phyloP scores from a whole-genome alignment of 2,113 vertebrate genomes.

The Hemichromis elongatus region DNA sequence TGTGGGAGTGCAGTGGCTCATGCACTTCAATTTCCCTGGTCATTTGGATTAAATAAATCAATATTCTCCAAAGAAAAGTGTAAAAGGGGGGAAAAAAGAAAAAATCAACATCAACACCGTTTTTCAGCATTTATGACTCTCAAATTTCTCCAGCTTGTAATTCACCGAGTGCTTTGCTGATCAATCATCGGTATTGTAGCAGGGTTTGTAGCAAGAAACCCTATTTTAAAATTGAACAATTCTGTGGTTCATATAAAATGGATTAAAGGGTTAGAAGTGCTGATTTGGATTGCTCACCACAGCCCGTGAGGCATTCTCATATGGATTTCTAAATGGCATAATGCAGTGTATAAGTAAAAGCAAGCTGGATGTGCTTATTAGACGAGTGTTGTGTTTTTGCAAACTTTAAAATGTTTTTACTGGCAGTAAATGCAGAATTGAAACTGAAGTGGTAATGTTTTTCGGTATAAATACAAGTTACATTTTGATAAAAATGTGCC shows the following conservation, averaged over 20 bases:
- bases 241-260: conserved; percentile 49
- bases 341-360: conserved; percentile 37
- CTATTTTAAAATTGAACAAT: conserved; percentile 23
- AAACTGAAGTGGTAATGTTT: background rate
- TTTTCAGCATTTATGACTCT: conserved; percentile 9
- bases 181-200: conserved; percentile 21
- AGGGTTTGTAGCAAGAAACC: background rate
- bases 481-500: background rate
- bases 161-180: background rate
- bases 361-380: conserved; percentile 3
- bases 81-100: background rate
- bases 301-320: conserved; percentile 41
- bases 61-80: conserved; percentile 39
- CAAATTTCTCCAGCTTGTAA: background rate
- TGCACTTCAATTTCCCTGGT: conserved; percentile 61
- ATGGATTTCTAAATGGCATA: conserved; percentile 30
- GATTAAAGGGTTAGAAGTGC: conserved; percentile 53
- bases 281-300: conserved; percentile 44
- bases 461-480: background rate
- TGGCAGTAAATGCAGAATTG: background rate
- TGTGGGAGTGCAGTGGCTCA: conserved; percentile 58
- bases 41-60: conserved; percentile 64
- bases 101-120: conserved; percentile 7
- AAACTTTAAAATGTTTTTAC: background rate
- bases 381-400: background rate